Evolutionary conservation across 2,113 vertebrate genomes (phyloP), one percentile per base, ranked within the genome.

Genomic region (Cyprinus carpio): DNA sequence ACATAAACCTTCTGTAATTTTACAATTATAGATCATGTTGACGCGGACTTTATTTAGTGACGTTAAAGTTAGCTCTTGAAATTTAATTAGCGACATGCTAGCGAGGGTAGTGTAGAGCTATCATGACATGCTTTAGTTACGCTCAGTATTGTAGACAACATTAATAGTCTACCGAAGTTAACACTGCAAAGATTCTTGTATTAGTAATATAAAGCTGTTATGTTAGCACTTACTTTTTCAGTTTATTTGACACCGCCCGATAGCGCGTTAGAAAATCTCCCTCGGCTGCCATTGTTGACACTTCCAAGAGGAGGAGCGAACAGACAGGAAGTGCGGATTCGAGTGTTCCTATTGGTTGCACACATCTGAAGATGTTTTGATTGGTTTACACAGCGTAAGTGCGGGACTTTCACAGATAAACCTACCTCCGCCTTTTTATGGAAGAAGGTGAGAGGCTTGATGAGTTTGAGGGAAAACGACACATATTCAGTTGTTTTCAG

Each of bases 181-280:
- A 56, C n/a, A 15, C n/a, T 64, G 6, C 7, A 13, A 37, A 16
- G 34, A 64, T 62, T 16, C 4, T 15, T 6, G 1, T 31, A 49
- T n/a, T 69, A 56, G 72, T 1, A 5, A 58, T 16, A 15, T n/a
- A 62, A 40, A 78, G 1, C 6, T 71, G 15, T 18, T 16, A 25
- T 29, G n/a, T 29, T 43, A 69, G 6, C 1, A 6, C 93, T 94
- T 94, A 97, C 94, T 97, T 87, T n/a, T 97, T 97, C 71, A 98
- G 93, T 91, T 98, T 98, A 89, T 95, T 96, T 2, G 96, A 98
- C 65, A 98, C 97, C 37, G 96, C 94, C 9, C 96, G 93, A 87
- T 98, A 98, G 84, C 97, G 96, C 54, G 94, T 94, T 86, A 98
- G 82, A 90, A 98, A 98, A 84, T 98, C 97, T 0, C 95, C 95